Evolutionary conservation across 2,797 vertebrate species (phyloP), one percentile per base, ranked within the genome.

Genomic region (Hypotaenidia okinawae): DNA sequence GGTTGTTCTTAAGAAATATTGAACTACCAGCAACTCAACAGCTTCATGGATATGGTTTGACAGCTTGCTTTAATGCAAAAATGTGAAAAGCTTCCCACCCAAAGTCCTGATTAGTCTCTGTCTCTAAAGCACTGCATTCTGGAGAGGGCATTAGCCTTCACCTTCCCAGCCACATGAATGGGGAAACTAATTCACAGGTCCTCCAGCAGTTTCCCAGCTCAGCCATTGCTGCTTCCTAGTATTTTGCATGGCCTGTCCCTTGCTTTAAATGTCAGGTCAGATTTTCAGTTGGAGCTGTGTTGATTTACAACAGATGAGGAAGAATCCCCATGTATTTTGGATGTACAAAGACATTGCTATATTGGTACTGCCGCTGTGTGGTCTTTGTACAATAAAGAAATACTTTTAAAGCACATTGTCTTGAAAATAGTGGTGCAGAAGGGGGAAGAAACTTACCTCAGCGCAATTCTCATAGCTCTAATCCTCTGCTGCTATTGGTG

Each of bases 1-100:
- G 67, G 43, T 81, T 88, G n/a, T 33, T 94, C 49, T 68, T 96
- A 68, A 87, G 79, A 90, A 93, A 67, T 90, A 75, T 3, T 86
- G 85, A 95, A 62, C 62, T 45, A 78, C 49, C 57, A 89, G 81
- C 63, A 91, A 33, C 37, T 87, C 37, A 87, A 57, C 28, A 51
- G 27, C 35, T 91, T 75, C 43, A 54, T 75, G 76, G 21, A 22
- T 93, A 70, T 69, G 84, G 19, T 86, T 94, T 96, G 74, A 93
- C 45, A 94, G 19, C 28, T 93, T 86, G 6, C 18, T 94, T 85
- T 84, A 77, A 63, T 17, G 45, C 11, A 91, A 66, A 94, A 96
- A 84, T 62, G 3, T 61, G 21, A 62, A 32, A 81, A 64, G 10
- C 47, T 84, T 85, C 77, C 51, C 57, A 77, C n/a, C 7, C 32